Evolutionary conservation across 2,113 vertebrate genomes (phyloP), one percentile per base, ranked within the genome.

Genomic region (Platichthys flesus): DNA sequence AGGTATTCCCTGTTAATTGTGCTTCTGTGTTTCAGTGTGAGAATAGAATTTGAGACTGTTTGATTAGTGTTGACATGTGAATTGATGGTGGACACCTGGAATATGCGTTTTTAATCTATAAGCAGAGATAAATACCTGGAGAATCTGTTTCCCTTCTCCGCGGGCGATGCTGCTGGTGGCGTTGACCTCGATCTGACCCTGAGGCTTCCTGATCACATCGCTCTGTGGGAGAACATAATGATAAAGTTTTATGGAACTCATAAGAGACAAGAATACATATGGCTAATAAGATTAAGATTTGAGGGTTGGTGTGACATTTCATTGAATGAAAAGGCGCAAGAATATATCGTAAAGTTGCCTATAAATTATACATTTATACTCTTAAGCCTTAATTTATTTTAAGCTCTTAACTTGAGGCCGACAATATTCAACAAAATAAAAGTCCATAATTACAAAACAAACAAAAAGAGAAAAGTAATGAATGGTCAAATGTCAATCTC

Each of bases 161-260:
- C 96, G 96, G 84, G 96, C 80, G 78, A 99, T 97, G 76, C 88
- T 96, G 90, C 96, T 98, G 66, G 93, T 95, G 73, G 95, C 93
- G 70, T 93, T 97, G 84, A 99, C 94, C 90, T 99, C 97, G 79
- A 99, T 96, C 89, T 99, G 97, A 85, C 97, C 98, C 83, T 99
- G 98, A 76, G 97, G 98, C 83, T 97, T 99, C 87, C 95, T 92
- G 91, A 98, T 98, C 10, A 99, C 98, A 64, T 99, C 96, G 28
- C 98, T 99, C 98, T 99, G 58, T 2, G 12, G 45, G 49, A 65
- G 16, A 76, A 74, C 47, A 51, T 18, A 18, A 42, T 3, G 40
- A 42, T 55, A 8, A 9, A 2, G 21, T 24, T 21, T 1, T 37
- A 37, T 37, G 35, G 35, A 9, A 37, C 35, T 37, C 9, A 37